Percentiles rank a stretch among this genome's conserved stretches.
These are phyloP conservation scores for Aplysina aerophoba DNA, from an alignment of 37 sponge, comb jelly and placozoan species.

Conservation along the genomic window DNA sequence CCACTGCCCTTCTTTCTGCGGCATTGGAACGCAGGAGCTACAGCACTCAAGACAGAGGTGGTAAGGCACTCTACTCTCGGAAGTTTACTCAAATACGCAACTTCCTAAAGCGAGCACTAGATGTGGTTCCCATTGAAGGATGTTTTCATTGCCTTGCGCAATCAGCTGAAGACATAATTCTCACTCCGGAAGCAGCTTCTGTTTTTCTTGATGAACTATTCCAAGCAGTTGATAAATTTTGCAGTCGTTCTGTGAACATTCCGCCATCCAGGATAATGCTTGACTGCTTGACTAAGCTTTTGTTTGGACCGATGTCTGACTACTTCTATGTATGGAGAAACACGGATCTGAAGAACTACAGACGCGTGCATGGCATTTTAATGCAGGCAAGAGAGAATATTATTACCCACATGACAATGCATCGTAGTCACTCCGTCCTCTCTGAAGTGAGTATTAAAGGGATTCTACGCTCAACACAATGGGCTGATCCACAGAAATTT, in stretches of 20 bases:
- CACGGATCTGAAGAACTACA: too few relatives aligned
- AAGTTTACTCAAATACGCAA: background rate
- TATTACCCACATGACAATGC: too few relatives aligned
- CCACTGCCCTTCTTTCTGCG: background rate
- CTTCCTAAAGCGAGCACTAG: background rate
- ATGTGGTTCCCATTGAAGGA: constrained; percentile 26
- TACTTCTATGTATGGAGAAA: too few relatives aligned
- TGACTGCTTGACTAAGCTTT: too few relatives aligned
- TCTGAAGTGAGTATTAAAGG: too few relatives aligned
- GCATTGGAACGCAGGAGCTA: background rate
- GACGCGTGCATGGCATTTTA: too few relatives aligned
- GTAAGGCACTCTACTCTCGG: background rate
- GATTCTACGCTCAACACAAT: too few relatives aligned
- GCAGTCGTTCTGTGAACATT: background rate
- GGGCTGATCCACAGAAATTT: background rate
- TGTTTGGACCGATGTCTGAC: too few relatives aligned
- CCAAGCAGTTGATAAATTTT: background rate
- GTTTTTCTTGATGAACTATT: background rate
- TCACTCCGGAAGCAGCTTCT: background rate
- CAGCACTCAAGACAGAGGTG: background rate
- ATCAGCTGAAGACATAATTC: too few relatives aligned
- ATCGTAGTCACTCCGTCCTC: too few relatives aligned
- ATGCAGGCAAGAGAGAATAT: too few relatives aligned
- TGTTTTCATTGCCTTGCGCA: background rate
- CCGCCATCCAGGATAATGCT: too few relatives aligned